Evolutionary conservation across 2,797 vertebrate genomes (phyloP).

Genomic region (Lagocephalus sceleratus): DNA sequence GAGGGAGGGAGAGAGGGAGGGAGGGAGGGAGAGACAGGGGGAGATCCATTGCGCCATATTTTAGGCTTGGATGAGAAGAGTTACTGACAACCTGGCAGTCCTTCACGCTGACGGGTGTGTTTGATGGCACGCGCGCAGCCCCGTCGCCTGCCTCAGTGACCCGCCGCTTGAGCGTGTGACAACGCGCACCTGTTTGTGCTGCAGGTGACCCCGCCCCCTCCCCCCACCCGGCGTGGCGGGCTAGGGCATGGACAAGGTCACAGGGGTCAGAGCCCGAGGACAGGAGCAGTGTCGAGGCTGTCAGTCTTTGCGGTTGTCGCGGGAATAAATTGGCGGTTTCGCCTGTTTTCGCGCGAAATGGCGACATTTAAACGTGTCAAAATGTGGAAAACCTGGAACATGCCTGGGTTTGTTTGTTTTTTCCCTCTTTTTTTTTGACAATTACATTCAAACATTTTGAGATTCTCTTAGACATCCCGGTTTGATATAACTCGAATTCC

Average conservation of each 20-base stretch:
- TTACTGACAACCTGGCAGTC: slow-evolving; percentile 65
- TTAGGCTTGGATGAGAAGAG: slow-evolving; percentile 59
- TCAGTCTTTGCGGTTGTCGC: slow-evolving; percentile 49
- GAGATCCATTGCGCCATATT: slow-evolving; percentile 38
- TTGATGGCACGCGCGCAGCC: slow-evolving; percentile 54
- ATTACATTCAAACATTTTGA: slow-evolving; percentile 4
- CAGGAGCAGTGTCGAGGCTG: slow-evolving; percentile 49
- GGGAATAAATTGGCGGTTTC: too few species aligned
- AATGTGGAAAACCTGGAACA: background rate
- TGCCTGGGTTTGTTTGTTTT: background rate
- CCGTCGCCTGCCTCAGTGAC: slow-evolving; percentile 50
- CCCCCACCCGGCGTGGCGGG: slow-evolving; percentile 47
- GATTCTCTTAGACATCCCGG: slow-evolving; percentile 17
- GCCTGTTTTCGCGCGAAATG: background rate
- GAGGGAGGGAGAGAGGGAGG: slow-evolving; percentile 12
- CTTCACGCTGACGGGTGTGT: slow-evolving; percentile 61
- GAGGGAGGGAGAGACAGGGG: background rate
- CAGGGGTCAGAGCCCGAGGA: slow-evolving; percentile 24
- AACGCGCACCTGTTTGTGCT: slow-evolving; percentile 55
- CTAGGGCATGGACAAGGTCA: slow-evolving; percentile 36
- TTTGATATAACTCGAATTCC: slow-evolving; percentile 18
- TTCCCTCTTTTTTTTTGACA: background rate
- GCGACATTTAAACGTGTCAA: background rate
- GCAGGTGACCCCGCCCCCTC: slow-evolving; percentile 39
- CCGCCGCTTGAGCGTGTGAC: slow-evolving; percentile 60